These are phyloP conservation scores for Oncorhynchus kisutch DNA, from an alignment of 2,113 vertebrate species.

Conservation along the genomic window DNA sequence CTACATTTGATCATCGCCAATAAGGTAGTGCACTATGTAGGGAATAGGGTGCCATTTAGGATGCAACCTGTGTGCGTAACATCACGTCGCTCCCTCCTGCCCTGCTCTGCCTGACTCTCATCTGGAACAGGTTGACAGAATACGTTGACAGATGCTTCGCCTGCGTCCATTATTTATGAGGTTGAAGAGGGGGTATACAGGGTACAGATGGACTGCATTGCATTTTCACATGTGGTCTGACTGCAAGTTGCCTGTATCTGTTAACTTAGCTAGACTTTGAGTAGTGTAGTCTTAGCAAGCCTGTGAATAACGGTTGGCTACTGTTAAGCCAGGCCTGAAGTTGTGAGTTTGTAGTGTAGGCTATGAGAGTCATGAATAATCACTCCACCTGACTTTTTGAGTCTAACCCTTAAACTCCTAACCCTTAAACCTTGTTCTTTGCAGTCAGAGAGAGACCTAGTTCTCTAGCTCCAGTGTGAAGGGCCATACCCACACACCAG, in stretches of 20 bases:
- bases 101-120: slow-evolving; percentile 57
- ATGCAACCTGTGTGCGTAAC: slow-evolving; percentile 18
- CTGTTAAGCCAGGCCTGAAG: no score
- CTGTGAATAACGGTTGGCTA: not conserved
- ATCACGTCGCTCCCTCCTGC: slow-evolving; percentile 36
- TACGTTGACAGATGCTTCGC: slow-evolving; percentile 66
- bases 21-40: not conserved
- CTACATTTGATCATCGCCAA: no score
- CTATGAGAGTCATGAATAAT: not conserved
- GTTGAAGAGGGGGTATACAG: slow-evolving; percentile 19
- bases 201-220: slow-evolving; percentile 30
- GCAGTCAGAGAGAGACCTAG: not conserved
- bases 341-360: slow-evolving; percentile 2
- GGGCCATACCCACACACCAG: not conserved
- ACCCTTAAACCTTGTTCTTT: not conserved
- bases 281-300: not conserved
- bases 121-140: slow-evolving; percentile 62
- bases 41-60: no score
- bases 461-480: slow-evolving; percentile 16
- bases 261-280: not conserved
- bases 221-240: slow-evolving; percentile 33
- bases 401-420: slow-evolving; percentile 41
- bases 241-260: slow-evolving; percentile 35
- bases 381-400: slow-evolving; percentile 35
- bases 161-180: slow-evolving; percentile 71